phyloP scores from a whole-genome alignment of 2,113 vertebrate species.

The Hymenochirus boettgeri region DNA sequence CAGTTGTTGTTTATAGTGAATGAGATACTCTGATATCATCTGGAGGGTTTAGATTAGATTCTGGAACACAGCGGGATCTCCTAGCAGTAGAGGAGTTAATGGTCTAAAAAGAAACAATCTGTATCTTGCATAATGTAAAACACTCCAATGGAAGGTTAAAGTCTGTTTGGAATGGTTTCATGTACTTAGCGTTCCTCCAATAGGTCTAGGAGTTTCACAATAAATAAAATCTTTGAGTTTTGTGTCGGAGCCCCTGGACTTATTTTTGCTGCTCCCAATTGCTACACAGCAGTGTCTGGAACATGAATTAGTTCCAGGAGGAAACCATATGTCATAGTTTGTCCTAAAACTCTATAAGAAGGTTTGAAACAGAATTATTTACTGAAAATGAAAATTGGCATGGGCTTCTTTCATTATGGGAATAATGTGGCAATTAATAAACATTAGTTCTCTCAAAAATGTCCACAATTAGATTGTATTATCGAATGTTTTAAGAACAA shows the following conservation, averaged over 20 bases:
- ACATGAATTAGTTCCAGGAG: no score
- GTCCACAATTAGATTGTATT: no score
- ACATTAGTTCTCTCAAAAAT: no score
- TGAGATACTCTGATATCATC: neutral
- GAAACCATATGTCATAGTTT: no score
- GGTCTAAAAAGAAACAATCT: constrained; percentile 16
- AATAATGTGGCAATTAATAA: no score
- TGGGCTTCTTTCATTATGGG: no score
- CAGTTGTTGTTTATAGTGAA: neutral
- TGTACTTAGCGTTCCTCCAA: constrained; percentile 14
- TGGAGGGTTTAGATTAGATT: neutral
- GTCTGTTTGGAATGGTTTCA: neutral
- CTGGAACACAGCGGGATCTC: neutral
- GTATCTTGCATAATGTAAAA: constrained; percentile 3
- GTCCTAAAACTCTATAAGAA: no score
- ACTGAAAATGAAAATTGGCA: no score
- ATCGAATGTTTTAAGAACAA: no score
- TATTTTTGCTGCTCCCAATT: neutral
- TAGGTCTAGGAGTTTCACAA: no score
- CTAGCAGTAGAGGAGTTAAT: constrained; percentile 13
- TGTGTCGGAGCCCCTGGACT: neutral
- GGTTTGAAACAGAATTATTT: no score
- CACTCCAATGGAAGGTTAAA: neutral
- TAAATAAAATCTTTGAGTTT: neutral
- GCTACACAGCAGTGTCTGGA: neutral